phyloP scores from a whole-genome alignment of 2,113 vertebrate genomes.

The Lontra canadensis region DNA sequence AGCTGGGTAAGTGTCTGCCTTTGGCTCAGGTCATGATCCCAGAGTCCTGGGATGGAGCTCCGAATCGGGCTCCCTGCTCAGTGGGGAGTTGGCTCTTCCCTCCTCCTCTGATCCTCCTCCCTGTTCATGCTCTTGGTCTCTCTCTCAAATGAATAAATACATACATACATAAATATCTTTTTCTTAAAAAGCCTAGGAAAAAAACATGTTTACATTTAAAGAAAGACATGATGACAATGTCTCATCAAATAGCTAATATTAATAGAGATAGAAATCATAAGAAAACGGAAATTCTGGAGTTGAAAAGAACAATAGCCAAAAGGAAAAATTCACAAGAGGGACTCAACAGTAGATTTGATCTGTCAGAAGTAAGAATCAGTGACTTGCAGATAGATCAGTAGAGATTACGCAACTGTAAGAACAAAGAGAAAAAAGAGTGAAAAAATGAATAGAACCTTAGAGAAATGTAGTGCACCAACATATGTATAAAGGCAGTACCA shows the following conservation, averaged over 20 bases:
- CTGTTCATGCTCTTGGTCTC: too few relatives aligned
- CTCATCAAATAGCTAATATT: neutral
- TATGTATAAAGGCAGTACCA: neutral
- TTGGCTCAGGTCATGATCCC: too few relatives aligned
- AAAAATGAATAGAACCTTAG: neutral
- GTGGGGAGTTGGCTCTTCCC: too few relatives aligned
- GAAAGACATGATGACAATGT: neutral
- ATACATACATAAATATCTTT: too few relatives aligned
- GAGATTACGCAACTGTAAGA: neutral
- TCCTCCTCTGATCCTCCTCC: too few relatives aligned
- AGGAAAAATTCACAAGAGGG: neutral
- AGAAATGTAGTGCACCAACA: neutral
- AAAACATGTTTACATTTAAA: neutral
- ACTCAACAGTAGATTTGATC: neutral
- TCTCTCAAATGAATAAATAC: too few relatives aligned
- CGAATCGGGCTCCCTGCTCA: too few relatives aligned
- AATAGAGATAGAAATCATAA: neutral
- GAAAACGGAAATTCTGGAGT: neutral
- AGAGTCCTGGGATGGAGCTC: too few relatives aligned
- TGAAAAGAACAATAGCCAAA: neutral
- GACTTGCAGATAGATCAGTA: neutral
- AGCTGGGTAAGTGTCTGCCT: too few relatives aligned
- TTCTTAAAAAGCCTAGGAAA: neutral
- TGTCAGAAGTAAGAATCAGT: neutral
- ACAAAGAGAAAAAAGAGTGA: neutral